phyloP scores from a whole-genome alignment of 2,888 invertebrate genomes.

The Omphaloscelis lunosa region DNA sequence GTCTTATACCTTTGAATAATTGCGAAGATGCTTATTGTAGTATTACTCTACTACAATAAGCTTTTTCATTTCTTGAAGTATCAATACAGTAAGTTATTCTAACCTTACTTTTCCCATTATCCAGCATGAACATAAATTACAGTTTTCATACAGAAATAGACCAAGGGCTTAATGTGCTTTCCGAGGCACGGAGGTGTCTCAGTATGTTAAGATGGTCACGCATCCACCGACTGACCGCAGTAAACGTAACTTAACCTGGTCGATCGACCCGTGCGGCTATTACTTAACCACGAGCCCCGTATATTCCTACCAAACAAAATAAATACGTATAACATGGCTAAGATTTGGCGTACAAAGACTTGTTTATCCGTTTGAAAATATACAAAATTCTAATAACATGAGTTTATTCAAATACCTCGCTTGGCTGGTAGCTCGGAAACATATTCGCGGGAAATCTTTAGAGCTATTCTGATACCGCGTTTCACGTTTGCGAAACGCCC shows the following conservation, averaged over 20 bases:
- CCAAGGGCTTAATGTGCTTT: no score
- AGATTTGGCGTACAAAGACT: constrained; percentile 44
- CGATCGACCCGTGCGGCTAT: no score
- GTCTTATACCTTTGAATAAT: neutral
- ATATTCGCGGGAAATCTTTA: constrained; percentile 58
- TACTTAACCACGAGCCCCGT: no score
- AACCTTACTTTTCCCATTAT: neutral
- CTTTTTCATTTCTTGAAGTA: neutral
- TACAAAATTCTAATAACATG: constrained; percentile 56
- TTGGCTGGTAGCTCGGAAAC: constrained; percentile 49
- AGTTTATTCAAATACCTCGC: constrained; percentile 57
- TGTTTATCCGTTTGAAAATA: constrained; percentile 52
- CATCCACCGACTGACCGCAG: no score
- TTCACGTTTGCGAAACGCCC: constrained; percentile 43
- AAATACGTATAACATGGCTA: constrained; percentile 1
- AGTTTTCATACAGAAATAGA: neutral
- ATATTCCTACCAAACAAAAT: neutral
- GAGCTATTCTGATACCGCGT: constrained; percentile 60
- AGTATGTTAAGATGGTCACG: no score
- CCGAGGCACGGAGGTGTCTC: no score
- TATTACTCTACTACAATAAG: no score
- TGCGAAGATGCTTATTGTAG: neutral
- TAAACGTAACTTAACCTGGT: no score
- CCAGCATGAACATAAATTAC: neutral
- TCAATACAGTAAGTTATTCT: neutral